Base-by-base conservation (phyloP, 1,140 invertebrate species). In the Nomia melanderi region DNA sequence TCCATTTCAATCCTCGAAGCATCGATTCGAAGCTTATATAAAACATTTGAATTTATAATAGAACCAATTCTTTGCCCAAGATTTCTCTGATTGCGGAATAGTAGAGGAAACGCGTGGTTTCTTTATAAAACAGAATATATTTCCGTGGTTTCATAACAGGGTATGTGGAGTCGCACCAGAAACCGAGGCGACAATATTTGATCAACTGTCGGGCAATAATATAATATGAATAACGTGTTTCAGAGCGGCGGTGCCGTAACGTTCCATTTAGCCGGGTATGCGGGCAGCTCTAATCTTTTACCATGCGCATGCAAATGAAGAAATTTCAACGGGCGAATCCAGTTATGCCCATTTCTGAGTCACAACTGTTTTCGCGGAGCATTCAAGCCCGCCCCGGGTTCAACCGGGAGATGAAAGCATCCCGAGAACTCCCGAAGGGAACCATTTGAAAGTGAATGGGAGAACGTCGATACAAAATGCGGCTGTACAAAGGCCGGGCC, bases 291-390 rank as follows among this genome's bases (percentile, higher is more conserved):
- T 47, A 59, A 76, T 69, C 54, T 69, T 39, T 69, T 60, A 31
- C n/a, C 65, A 12, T 3, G 23, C 17, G 29, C 41, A 69, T 70
- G 74, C 54, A 53, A 70, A 70, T 29, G 74, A 76, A 76, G 74
- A 70, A 76, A 69, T 76, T 76, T 70, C 41, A 76, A 69, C 64
- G 72, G 29, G n/a, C 53, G 54, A 69, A 67, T 75, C 73, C 63
- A 41, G 53, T 75, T 59, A 54, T 64, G 36, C 36, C 73, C 53
- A 75, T 76, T 69, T 76, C 41, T n/a, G 2, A 76, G 63, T 36
- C 63, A 67, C 73, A 47, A 67, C 29, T 76, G 73, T 60, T 76
- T 59, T 69, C 54, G 27, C 73, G 20, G 20, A 6, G 54, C 56
- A 70, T 50, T 50, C 54, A 60, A 53, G 44, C 7, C 71, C 41